These are phyloP conservation scores for Microchirus variegatus DNA, from an alignment of 2,797 vertebrate species.

Conservation along the genomic window DNA sequence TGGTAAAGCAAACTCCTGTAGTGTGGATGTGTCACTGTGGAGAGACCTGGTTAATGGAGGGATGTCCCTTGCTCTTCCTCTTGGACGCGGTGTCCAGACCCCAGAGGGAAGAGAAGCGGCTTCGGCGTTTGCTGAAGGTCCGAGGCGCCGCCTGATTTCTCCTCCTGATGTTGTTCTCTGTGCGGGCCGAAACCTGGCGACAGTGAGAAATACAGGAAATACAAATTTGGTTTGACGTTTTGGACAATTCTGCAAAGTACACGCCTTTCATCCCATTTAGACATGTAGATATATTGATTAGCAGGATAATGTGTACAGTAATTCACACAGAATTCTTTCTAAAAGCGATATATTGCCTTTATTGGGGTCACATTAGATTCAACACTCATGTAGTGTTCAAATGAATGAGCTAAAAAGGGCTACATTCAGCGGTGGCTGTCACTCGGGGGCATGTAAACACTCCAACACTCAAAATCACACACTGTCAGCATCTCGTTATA, in stretches of 20 bases:
- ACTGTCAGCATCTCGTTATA: constrained; percentile 10
- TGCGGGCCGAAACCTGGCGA: constrained; percentile 91
- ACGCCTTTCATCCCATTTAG: too few species aligned
- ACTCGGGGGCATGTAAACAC: constrained; percentile 6
- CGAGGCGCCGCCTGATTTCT: constrained; percentile 89
- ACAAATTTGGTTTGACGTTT: neutral
- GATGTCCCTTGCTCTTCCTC: constrained; percentile 91
- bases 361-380: too few species aligned
- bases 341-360: too few species aligned
- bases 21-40: neutral
- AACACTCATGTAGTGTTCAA: too few species aligned
- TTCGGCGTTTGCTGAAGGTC: constrained; percentile 92
- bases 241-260: neutral
- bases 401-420: too few species aligned
- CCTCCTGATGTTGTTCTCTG: constrained; percentile 86
- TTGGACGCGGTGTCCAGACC: constrained; percentile 95
- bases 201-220: neutral
- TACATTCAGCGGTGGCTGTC: neutral
- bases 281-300: too few species aligned
- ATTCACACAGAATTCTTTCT: too few species aligned
- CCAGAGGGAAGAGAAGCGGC: constrained; percentile 98
- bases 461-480: constrained; percentile 15
- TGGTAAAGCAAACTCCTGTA: neutral
- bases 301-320: too few species aligned
- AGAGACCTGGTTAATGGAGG: constrained; percentile 92